phyloP scores from a whole-genome alignment of 2,113 vertebrate genomes.

The Antigone vipio region DNA sequence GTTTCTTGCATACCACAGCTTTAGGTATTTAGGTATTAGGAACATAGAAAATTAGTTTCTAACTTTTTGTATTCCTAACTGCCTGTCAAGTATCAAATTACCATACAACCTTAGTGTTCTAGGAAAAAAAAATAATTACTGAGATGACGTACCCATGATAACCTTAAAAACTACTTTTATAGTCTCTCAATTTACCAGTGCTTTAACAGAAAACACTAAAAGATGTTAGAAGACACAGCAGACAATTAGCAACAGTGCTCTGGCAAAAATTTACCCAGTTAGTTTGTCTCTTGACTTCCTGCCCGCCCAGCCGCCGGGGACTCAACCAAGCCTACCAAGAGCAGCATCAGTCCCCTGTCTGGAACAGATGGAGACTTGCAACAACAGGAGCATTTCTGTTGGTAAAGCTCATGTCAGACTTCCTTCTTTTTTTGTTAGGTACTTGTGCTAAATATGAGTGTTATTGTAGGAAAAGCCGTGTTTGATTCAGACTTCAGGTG shows the following conservation, averaged over 20 bases:
- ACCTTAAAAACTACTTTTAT: neutral
- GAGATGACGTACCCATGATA: neutral
- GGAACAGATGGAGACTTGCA: neutral
- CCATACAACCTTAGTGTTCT: neutral
- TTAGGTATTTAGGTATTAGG: neutral
- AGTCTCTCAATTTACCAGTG: neutral
- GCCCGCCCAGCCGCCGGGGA: fast-evolving
- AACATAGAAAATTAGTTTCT: neutral
- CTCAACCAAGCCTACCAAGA: neutral
- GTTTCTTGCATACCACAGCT: neutral
- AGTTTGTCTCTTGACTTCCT: neutral
- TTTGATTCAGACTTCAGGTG: neutral
- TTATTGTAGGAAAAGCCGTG: neutral
- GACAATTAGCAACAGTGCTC: neutral
- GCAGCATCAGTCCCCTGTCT: neutral
- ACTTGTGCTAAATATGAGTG: fast-evolving
- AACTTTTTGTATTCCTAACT: neutral
- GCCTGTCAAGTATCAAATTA: neutral
- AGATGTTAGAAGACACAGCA: neutral
- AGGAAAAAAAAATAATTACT: neutral
- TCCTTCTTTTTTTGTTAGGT: neutral
- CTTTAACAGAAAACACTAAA: neutral
- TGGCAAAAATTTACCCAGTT: neutral
- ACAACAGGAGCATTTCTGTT: neutral
- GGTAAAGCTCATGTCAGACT: neutral